phyloP scores from a whole-genome alignment of 35 echinoderm and acorn worm genomes.

The Apostichopus californicus region DNA sequence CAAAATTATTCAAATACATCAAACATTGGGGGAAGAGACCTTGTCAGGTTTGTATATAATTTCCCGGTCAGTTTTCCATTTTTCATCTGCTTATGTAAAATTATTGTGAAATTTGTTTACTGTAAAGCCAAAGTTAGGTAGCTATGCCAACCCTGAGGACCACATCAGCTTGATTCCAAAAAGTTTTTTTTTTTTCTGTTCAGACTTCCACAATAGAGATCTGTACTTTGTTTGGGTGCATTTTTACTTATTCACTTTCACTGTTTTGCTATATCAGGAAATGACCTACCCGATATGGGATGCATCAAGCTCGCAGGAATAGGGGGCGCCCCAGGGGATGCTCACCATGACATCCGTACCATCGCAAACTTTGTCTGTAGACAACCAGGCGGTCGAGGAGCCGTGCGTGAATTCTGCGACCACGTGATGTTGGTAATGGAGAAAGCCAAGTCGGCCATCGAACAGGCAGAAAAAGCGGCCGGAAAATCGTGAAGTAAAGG shows the following conservation, averaged over 20 bases:
- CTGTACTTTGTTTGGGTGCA: background rate
- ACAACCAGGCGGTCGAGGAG: constrained; percentile 68
- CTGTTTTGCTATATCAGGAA: constrained; percentile 55
- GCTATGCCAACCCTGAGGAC: too few species aligned
- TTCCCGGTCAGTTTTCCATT: too few species aligned
- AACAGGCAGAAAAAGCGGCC: constrained; percentile 48
- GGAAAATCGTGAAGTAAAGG: background rate
- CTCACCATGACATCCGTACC: constrained; percentile 60
- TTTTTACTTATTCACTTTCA: background rate
- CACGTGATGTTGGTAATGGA: constrained; percentile 77
- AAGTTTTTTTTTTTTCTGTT: background rate
- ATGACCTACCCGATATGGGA: constrained; percentile 74
- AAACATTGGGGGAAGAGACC: too few species aligned
- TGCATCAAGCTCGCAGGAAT: constrained; percentile 74
- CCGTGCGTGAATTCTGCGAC: constrained; percentile 90
- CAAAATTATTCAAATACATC: too few species aligned
- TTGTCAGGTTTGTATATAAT: too few species aligned
- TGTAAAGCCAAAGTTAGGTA: too few species aligned
- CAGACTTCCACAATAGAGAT: background rate
- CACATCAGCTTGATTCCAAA: too few species aligned
- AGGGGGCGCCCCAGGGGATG: constrained; percentile 71
- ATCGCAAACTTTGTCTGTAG: constrained; percentile 76
- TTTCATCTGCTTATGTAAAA: too few species aligned
- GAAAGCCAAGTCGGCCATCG: constrained; percentile 73
- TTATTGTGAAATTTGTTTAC: too few species aligned